phyloP scores from a whole-genome alignment of 2,888 invertebrate genomes.

The Boloria selene region DNA sequence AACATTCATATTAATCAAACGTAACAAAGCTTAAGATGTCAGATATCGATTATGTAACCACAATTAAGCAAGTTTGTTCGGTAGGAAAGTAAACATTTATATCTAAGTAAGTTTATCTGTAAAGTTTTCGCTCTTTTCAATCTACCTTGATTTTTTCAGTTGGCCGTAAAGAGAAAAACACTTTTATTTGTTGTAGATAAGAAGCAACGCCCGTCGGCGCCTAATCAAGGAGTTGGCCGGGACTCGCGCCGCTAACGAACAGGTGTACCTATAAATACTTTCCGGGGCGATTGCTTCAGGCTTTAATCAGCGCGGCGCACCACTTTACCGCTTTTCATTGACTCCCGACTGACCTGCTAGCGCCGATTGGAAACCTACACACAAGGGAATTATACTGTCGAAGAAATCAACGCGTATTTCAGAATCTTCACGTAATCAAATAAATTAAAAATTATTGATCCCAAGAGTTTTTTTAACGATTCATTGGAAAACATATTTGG shows the following conservation, averaged over 20 bases:
- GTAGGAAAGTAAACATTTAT: conserved; percentile 23
- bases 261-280: conserved; percentile 82
- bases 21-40: neutral
- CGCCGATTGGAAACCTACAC: conserved; percentile 77
- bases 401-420: conserved; percentile 67
- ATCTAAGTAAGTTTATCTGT: conserved; percentile 23
- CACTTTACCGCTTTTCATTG: conserved; percentile 81
- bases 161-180: conserved; percentile 65
- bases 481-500: conserved; percentile 26
- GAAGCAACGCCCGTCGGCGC: conserved; percentile 77
- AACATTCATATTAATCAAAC: neutral
- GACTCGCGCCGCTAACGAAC: conserved; percentile 79
- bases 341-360: conserved; percentile 74
- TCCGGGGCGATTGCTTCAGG: conserved; percentile 80
- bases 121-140: conserved; percentile 32
- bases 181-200: conserved; percentile 76
- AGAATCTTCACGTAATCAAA: conserved; percentile 47
- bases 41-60: conserved; percentile 16
- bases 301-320: conserved; percentile 80
- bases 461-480: conserved; percentile 39
- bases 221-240: conserved; percentile 82
- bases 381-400: conserved; percentile 63
- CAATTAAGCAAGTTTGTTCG: conserved; percentile 19
- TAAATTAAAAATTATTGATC: conserved; percentile 45
- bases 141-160: conserved; percentile 57